These are phyloP conservation scores for Nemurella pictetii DNA, from an alignment of 2,888 invertebrate genomes.

Conservation along the genomic window DNA sequence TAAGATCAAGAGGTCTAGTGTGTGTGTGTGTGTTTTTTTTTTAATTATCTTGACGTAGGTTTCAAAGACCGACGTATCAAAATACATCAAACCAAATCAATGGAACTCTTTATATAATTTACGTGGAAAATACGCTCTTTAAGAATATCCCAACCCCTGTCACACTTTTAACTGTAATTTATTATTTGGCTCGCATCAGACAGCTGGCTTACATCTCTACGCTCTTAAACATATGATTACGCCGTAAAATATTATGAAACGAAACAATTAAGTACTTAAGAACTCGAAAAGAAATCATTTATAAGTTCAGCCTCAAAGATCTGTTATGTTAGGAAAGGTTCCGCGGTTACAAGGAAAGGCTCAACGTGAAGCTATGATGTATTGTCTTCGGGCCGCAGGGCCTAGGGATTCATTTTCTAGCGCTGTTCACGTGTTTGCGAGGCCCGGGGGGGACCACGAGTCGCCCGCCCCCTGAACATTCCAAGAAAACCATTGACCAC, in stretches of 20 bases:
- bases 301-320: not conserved
- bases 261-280: not conserved
- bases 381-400: not conserved
- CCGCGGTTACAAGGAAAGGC: not conserved
- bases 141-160: not conserved
- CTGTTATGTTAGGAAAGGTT: no score
- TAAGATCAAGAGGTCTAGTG: not conserved
- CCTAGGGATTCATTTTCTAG: not conserved
- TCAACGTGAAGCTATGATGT: not conserved
- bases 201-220: not conserved
- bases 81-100: constrained; percentile 15
- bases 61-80: not conserved
- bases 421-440: not conserved
- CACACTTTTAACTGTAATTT: not conserved
- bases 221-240: not conserved
- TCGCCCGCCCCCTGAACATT: not conserved
- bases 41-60: not conserved
- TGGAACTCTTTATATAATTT: not conserved
- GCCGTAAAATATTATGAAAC: not conserved
- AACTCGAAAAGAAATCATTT: not conserved
- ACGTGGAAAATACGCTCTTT: not conserved
- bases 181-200: not conserved
- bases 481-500: no score
- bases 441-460: not conserved
- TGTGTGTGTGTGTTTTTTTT: no score